Base-by-base conservation (phyloP, 2,113 vertebrate genomes). In the Dermatemys mawii region DNA sequence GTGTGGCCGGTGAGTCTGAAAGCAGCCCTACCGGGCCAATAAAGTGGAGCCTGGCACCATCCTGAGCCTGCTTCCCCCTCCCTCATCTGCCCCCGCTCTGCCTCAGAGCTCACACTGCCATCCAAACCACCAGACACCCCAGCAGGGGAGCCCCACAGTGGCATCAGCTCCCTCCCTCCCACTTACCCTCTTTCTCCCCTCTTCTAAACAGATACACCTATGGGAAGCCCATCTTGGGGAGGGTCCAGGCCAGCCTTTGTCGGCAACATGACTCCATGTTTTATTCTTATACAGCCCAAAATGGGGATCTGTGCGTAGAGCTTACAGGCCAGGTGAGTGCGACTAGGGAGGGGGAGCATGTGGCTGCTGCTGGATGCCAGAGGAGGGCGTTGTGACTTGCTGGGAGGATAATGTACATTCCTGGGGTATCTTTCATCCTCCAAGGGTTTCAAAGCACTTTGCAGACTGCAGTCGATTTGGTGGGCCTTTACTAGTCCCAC, bases 1-100 rank as follows among this genome's bases (percentile, higher is more conserved):
- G 5, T 97, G 97, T 1, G 96, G 97, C 29, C 90, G 92, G 97
- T 97, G 70, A 96, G 97, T 50, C 27, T 1, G 1, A 83, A 78
- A 19, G 4, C 9, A 41, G n/a, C n/a, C n/a, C 63, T 41, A 21
- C 67, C 29, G 49, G 11, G 11, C 1, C 1, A 82, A 53, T 75
- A 27, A 4, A 60, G 5, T n/a, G 86, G 84, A 4, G 14, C 8
- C 60, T 38, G 17, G 63, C 10, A 21, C 63, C 4, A 3, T 35
- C 32, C 63, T 63, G 32, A 17, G 4, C 9, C 35, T 67, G 60
- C 51, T 53, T 5, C 57, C 57, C 5, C 53, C 6, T 32, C 29
- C 29, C 29, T 60, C 57, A 5, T 32, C 5, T 5, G 19, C 19
- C 51, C 51, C 29, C 5, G 3, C 35, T 32, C 35, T 21, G 63